Base-by-base conservation (phyloP, 2,888 invertebrate species). In the Arge pagana region DNA sequence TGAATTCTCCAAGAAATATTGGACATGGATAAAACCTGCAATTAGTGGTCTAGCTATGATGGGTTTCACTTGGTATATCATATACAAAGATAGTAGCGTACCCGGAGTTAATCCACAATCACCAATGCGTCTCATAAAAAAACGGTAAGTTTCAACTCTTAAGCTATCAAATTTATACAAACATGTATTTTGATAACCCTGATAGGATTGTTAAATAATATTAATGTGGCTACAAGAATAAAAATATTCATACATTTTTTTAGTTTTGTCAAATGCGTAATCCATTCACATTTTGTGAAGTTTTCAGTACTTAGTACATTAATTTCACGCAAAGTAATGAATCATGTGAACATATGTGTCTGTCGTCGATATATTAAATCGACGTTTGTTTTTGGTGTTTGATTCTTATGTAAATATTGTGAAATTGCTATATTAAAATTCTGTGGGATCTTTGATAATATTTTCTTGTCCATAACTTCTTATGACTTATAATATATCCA, bases 21-120 rank as follows among this genome's bases (percentile, higher is more conserved):
- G 59, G 43, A 66, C 69, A 69, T 53, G 74, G 23, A 51, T 74
- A 11, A 67, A 57, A 54, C 74, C 74, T 4, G 48, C 55, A 8
- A 6, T 64, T 7, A 55, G 80, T 68, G 84, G 85, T 4, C 55
- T 81, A 10, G 62, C 78, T 3, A 72, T 80, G 45, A 78, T 81
- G n/a, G 73, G 79, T 59, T 80, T 84, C 59, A 81, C 81, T 5
- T 84, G 83, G 78, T 74, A 78, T 51, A 79, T 85, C 62, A 80
- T 85, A 16, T 85, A 83, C 70, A 76, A 83, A 61, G 85, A 85
- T 68, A 85, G 85, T 53, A 78, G 77, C 60, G 76, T 81, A 39
- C 85, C 85, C 1, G 85, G 85, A 11, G 68, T 82, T 3, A 77
- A 79, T 67, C 85, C 85, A 18, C 83, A 83, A 3, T 79, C 81